Percentiles rank a stretch among this genome's conserved stretches.
phyloP scores from a whole-genome alignment of 37 sponge, comb jelly and placozoan species.

The Amphimedon queenslandica region DNA sequence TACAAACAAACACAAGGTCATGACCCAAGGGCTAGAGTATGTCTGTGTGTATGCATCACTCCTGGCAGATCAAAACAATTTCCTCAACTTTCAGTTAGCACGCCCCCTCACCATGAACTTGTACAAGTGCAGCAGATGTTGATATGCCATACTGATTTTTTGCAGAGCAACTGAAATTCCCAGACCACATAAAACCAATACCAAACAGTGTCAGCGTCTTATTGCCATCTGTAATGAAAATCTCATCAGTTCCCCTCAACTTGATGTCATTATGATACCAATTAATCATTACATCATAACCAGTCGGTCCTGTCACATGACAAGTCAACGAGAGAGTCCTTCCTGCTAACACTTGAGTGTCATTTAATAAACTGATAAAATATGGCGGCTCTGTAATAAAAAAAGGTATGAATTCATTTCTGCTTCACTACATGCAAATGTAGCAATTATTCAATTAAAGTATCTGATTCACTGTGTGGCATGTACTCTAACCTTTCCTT shows the following conservation, averaged over 20 bases:
- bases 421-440: not conserved
- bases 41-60: too few species aligned
- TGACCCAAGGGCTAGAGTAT: too few species aligned
- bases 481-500: not conserved
- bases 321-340: not conserved
- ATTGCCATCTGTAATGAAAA: not conserved
- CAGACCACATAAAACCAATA: not conserved
- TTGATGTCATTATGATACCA: too few species aligned
- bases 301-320: not conserved
- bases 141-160: not conserved
- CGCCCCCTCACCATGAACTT: not conserved
- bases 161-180: not conserved
- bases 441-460: not conserved
- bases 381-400: not conserved
- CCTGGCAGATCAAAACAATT: too few species aligned
- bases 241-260: not conserved
- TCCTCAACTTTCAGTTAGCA: too few species aligned
- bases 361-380: not conserved
- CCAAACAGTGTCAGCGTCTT: not conserved
- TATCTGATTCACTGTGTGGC: too few species aligned
- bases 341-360: not conserved
- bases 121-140: not conserved
- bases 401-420: not conserved
- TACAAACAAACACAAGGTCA: too few species aligned
- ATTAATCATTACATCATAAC: too few species aligned